Evolutionary conservation across 1,140 invertebrate species (phyloP).

Genomic region (Trachymyrmex cornetzi): DNA sequence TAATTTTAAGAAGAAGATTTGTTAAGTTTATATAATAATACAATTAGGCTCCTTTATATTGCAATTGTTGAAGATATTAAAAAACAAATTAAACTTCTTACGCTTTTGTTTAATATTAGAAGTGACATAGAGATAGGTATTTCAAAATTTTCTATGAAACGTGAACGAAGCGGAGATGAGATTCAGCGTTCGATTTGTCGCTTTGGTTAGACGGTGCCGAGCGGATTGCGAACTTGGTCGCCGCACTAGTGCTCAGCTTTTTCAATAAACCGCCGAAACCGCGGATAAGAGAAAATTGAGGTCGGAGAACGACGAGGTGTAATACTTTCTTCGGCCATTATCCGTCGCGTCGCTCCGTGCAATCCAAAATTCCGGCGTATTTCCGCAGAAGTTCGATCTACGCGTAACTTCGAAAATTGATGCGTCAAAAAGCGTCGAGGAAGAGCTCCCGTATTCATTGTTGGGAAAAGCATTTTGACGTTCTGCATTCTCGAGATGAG

Average conservation of each 20-base stretch:
- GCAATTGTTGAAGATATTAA: background rate
- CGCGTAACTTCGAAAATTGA: conserved; percentile 61
- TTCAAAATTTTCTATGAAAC: conserved; percentile 56
- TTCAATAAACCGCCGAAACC: conserved; percentile 75
- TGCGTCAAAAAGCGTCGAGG: conserved; percentile 41
- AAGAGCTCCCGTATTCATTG: conserved; percentile 36
- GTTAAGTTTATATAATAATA: background rate
- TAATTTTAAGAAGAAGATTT: background rate
- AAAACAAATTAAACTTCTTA: background rate
- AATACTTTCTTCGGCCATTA: conserved; percentile 66
- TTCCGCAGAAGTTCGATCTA: conserved; percentile 48
- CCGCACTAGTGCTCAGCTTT: conserved; percentile 67
- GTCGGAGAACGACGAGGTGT: conserved; percentile 46
- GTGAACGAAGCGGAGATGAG: conserved; percentile 64
- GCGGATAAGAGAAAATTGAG: conserved; percentile 70
- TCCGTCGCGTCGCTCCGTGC: conserved; percentile 40
- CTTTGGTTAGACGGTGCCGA: conserved; percentile 67
- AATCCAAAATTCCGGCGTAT: conserved; percentile 60
- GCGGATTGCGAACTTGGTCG: conserved; percentile 76
- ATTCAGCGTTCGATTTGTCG: conserved; percentile 74
- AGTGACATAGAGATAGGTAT: background rate
- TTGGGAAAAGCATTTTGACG: conserved; percentile 34
- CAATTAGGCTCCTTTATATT: background rate
- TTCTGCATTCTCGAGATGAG: background rate
- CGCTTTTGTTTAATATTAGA: conserved; percentile 36